Evolutionary conservation across 2,888 invertebrate species (phyloP), one percentile per base, ranked within the genome.

Genomic region (Caenorhabditis virilis): DNA sequence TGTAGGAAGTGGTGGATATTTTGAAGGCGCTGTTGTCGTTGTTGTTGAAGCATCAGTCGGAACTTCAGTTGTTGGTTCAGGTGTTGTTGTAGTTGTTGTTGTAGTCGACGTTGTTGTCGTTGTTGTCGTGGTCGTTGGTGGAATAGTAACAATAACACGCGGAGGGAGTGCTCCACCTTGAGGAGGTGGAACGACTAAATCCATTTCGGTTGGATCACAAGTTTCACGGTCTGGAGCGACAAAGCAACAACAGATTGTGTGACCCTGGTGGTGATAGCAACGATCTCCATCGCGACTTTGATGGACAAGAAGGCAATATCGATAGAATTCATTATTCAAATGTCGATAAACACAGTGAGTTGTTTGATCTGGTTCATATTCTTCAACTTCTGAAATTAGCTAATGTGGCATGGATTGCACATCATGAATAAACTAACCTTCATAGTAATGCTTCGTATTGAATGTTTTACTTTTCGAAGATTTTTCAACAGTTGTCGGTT

Each of bases 211-310:
- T 9, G 73, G 73, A 66, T 73, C 73, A 45, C 73, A 73, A 11
- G 68, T 63, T 20, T 68, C 67, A 35, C 59, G 46, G 25, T 71
- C 64, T 1, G 73, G 73, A 11, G 70, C 66, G 15, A 69, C 73
- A 27, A 73, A 73, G 25, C 73, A 73, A 35, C 73, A 73, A 26
- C 73, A 73, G n/a, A 73, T 61, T 4, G 69, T 69, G 56, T 73
- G 73, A 5, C 70, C 70, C 45, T 69, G 59, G 33, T 73, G 73
- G 35, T 65, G 63, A 50, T 71, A 73, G 36, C 73, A 73, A 15
- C 63, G 48, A 47, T 68, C 68, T 5, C 68, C 62, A 26, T 59
- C 59, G 13, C 57, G 43, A 22, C 50, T 55, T 38, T 62, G 61
- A 30, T 68, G 63, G 7, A 73, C 70, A 2, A 73, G 49, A n/a